phyloP scores from a whole-genome alignment of 2,113 vertebrate genomes.

The Isichthys henryi region DNA sequence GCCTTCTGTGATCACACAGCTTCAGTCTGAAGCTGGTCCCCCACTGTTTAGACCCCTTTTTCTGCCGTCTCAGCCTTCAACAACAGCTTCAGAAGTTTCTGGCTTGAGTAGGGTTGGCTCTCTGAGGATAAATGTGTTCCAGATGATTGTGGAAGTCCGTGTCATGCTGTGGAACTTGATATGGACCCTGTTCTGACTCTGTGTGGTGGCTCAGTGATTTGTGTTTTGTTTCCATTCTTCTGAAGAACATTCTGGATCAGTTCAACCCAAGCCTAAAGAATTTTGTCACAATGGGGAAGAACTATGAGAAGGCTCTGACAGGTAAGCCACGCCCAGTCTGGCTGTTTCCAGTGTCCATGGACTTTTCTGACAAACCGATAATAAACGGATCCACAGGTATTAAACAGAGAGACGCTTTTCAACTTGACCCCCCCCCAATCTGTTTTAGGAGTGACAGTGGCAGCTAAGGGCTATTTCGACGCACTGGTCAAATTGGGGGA shows the following conservation, averaged over 20 bases:
- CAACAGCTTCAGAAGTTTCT: not conserved
- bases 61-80: not conserved
- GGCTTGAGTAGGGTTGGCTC: not conserved
- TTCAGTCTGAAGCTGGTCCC: not conserved
- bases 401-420: not conserved
- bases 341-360: not conserved
- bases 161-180: not conserved
- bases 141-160: not conserved
- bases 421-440: not conserved
- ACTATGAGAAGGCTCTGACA: constrained; percentile 74
- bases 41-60: not conserved
- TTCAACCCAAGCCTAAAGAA: constrained; percentile 79
- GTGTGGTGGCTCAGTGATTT: not conserved
- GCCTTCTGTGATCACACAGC: not conserved
- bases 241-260: constrained; percentile 72
- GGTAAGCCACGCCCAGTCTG: constrained; percentile 44
- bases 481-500: constrained; percentile 76
- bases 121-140: not conserved
- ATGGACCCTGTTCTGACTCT: not conserved
- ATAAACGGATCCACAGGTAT: not conserved
- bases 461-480: constrained; percentile 79
- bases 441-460: constrained; percentile 66
- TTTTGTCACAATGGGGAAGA: constrained; percentile 76
- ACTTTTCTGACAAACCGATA: not conserved
- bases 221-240: constrained; percentile 11